A percentile compares a stretch with the other conserved stretches of the same genome.
Evolutionary conservation across 2,888 invertebrate species (phyloP).

Genomic region (Gonocerus acuteangulatus): DNA sequence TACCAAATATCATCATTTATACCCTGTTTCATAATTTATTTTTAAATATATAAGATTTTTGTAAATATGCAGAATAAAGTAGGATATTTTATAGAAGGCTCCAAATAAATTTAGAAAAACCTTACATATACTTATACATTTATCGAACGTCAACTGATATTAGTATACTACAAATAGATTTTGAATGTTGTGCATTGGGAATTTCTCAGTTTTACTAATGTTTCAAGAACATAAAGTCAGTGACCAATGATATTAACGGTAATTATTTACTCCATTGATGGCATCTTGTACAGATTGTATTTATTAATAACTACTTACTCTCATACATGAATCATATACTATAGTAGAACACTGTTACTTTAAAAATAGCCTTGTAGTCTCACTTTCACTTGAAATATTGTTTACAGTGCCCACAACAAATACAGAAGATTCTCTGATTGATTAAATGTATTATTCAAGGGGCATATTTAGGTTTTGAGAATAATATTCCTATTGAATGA

Average conservation of each 20-base stretch:
- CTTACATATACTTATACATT: constrained; percentile 16
- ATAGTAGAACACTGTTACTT: too few relatives aligned
- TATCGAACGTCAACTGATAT: constrained; percentile 19
- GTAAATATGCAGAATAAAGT: constrained; percentile 26
- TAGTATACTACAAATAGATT: constrained; percentile 18
- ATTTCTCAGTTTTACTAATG: not conserved
- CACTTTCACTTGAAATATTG: too few relatives aligned
- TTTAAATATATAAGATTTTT: constrained; percentile 26
- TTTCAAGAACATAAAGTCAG: not conserved
- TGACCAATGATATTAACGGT: not conserved
- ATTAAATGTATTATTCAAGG: too few relatives aligned
- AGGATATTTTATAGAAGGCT: constrained; percentile 23
- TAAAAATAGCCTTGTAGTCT: too few relatives aligned
- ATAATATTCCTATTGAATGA: too few relatives aligned
- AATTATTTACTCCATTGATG: not conserved
- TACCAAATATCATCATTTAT: constrained; percentile 27
- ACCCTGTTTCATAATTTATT: constrained; percentile 28
- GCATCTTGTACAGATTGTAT: not conserved
- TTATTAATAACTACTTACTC: not conserved
- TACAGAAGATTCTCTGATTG: too few relatives aligned
- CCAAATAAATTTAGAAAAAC: constrained; percentile 8
- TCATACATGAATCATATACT: too few relatives aligned
- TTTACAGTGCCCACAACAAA: too few relatives aligned
- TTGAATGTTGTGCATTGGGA: constrained; percentile 5
- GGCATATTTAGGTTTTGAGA: too few relatives aligned